Evolutionary conservation across 2,113 vertebrate species (phyloP), one percentile per base, ranked within the genome.

Genomic region (Erythrocebus patas): DNA sequence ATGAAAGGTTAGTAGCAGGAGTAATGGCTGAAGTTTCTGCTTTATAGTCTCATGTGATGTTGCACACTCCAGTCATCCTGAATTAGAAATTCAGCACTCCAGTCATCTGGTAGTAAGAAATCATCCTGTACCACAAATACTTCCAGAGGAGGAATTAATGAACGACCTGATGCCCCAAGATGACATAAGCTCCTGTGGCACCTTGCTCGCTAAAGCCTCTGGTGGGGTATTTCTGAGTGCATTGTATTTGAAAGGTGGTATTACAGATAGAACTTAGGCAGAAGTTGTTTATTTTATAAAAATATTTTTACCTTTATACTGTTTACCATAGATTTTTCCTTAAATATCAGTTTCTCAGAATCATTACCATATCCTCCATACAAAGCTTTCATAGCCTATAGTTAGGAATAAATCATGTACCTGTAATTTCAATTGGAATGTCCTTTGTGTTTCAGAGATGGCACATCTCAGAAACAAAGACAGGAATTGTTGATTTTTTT

Each of bases 111-210:
- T 5, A 45, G 89, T 45, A 22, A 43, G 3, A 79, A 72, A 11
- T 35, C 25, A 6, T 5, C 32, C 3, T 3, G 2, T 14, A 3
- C 7, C 8, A 8, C 17, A 40, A 0, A 14, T 6, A 3, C 32
- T 38, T 48, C 6, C 8, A 48, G 18, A 25, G 57, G 38, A 38
- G 1, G 22, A 30, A 16, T 3, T 1, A 1, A 8, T 3, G 4
- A 1, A n/a, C 38, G 35, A 48, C 35, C 75, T 35, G 3, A 6
- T 4, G 22, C 45, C 66, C 52, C 0, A 3, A 8, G 25, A 9
- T 27, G 57, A 13, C 18, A 6, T 3, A 45, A 43, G 1, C 59
- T 2, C 0, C 59, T 14, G 3, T 6, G 1, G 16, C 9, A 2
- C 23, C 73, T 85, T 7, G 22, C 30, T 30, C 13, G 25, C 40